Evolutionary conservation across 2,888 invertebrate species (phyloP), one percentile per base, ranked within the genome.

Genomic region (Catocala nupta): DNA sequence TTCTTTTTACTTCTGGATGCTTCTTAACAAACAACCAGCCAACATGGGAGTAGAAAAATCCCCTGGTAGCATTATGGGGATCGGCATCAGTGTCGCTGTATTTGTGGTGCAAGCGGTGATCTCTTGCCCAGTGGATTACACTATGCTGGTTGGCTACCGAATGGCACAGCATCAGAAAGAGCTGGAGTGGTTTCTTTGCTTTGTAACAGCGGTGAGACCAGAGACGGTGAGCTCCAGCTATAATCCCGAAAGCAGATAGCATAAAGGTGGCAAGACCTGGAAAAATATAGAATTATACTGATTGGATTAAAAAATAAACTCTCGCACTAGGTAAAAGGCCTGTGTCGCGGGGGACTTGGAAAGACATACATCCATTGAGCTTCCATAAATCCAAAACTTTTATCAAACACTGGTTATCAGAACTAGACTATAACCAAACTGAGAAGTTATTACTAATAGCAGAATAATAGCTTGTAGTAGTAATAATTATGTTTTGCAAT

Each of bases 1-100:
- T 96, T 42, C 87, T 91, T 71, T 91, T 95, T 11, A 97, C 96
- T 68, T 96, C 96, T 0, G 96, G 96, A 79, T 97, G 97, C 83
- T 97, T 97, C 64, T 95, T 95, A 73, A 95, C 95, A 63, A 97
- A 80, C 44, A 98, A 87, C 98, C 98, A 98, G 6, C 98, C 98
- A 58, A 97, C 92, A 85, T 98, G 98, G 0, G 97, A 94, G 87
- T 97, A 98, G 93, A 97, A 97, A 90, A 98, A 97, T 0, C 98
- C 98, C 25, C 97, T 91, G 5, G 81, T 95, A 1, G 96, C 96
- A 81, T 96, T 96, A 83, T 97, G 97, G 0, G 97, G 97, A 84
- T 97, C 97, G 0, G 96, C 97, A 81, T 97, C 95, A 0, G 97
- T 97, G 81, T 97, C 97, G 63, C 95, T 96, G 90, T 95, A 97